These are phyloP conservation scores for Diorhabda carinulata DNA, from an alignment of 1,140 invertebrate species.

Conservation along the genomic window DNA sequence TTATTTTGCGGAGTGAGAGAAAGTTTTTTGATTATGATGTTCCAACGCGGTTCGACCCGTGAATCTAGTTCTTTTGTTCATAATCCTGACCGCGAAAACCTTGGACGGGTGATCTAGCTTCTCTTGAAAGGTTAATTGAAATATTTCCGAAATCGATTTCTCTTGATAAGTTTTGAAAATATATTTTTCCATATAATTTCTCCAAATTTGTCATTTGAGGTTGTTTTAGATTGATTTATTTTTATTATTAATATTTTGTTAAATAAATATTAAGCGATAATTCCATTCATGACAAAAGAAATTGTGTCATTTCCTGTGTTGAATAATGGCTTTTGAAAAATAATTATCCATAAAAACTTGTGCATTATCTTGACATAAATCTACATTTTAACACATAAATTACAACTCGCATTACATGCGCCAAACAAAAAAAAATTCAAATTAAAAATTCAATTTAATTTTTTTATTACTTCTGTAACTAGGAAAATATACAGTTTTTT, in stretches of 20 bases:
- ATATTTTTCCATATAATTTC: too few relatives aligned
- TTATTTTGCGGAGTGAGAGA: too few relatives aligned
- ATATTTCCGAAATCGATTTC: too few relatives aligned
- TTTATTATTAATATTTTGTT: neutral
- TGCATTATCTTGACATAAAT: neutral
- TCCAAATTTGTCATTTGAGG: too few relatives aligned
- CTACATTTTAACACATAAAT: neutral
- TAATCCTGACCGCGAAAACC: too few relatives aligned
- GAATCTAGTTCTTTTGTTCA: too few relatives aligned
- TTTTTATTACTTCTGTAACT: neutral
- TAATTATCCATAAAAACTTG: neutral
- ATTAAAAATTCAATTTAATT: neutral
- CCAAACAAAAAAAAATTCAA: slow-evolving; percentile 3
- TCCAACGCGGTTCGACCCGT: too few relatives aligned
- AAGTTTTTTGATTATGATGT: too few relatives aligned
- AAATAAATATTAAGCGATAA: neutral
- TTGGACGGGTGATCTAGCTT: too few relatives aligned
- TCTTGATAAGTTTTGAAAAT: too few relatives aligned
- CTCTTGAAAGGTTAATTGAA: too few relatives aligned
- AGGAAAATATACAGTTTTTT: neutral
- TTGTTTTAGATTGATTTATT: neutral
- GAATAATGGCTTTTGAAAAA: neutral
- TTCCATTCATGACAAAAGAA: neutral
- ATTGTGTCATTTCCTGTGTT: neutral
- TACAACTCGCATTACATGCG: neutral